Percentiles rank a stretch among this genome's conserved stretches.
These are phyloP conservation scores for Luperina nickerlii DNA, from an alignment of 2,888 invertebrate genomes.

Conservation along the genomic window DNA sequence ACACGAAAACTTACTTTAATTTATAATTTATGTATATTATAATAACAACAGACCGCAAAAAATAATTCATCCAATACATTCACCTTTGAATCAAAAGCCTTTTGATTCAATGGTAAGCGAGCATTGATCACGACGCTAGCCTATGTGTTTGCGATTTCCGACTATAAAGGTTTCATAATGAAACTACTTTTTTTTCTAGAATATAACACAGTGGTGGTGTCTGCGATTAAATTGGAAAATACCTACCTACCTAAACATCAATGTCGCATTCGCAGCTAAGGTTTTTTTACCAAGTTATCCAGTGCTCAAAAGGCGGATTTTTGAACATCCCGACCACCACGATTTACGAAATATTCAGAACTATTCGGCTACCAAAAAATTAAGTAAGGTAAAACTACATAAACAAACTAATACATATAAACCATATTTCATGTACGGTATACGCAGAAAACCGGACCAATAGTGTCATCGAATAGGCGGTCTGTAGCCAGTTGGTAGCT, in stretches of 20 bases:
- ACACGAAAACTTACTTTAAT: background rate
- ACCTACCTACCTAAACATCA: background rate
- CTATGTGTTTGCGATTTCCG: background rate
- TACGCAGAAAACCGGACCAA: slow-evolving; percentile 41
- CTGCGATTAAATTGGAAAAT: background rate
- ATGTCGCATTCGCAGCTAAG: background rate
- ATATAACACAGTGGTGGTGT: background rate
- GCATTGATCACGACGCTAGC: too few species aligned
- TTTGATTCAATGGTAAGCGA: background rate
- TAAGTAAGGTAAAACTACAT: background rate
- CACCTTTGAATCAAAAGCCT: background rate
- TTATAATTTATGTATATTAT: background rate
- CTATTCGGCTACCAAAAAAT: background rate
- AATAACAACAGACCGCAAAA: background rate
- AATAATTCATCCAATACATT: background rate
- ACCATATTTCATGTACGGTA: slow-evolving; percentile 6
- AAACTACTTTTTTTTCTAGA: too few species aligned
- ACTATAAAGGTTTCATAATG: background rate
- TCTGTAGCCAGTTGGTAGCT: slow-evolving; percentile 68
- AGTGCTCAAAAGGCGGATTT: background rate
- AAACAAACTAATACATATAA: slow-evolving; percentile 14
- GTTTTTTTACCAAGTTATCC: background rate
- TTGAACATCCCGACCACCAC: background rate
- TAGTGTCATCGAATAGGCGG: slow-evolving; percentile 64
- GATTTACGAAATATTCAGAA: background rate